Conservation (phyloP, 2,797 vertebrate species). For the Brachyalestes nurse region DNA sequence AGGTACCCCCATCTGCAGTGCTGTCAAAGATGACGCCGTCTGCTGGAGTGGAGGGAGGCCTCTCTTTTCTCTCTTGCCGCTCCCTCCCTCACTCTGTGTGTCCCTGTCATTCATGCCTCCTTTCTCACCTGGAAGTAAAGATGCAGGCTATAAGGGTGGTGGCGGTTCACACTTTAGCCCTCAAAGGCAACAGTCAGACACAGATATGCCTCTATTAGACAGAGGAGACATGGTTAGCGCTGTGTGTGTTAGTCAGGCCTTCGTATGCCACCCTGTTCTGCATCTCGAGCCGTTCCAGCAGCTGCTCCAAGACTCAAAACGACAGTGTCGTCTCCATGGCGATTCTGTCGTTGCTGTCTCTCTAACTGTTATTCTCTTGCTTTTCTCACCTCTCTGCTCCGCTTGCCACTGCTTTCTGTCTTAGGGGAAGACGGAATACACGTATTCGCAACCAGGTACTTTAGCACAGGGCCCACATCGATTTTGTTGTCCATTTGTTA, state of each 20-base stretch:
- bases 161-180: background rate
- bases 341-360: constrained; percentile 73
- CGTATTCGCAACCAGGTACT: constrained; percentile 98
- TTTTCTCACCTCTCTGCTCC: constrained; percentile 85
- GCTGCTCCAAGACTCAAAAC: constrained; percentile 61
- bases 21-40: constrained; percentile 71
- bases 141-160: constrained; percentile 58
- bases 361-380: constrained; percentile 83
- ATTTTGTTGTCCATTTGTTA: background rate
- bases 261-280: constrained; percentile 58
- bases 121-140: constrained; percentile 61
- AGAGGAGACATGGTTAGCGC: constrained; percentile 14
- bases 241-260: constrained; percentile 16
- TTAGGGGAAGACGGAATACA: constrained; percentile 99
- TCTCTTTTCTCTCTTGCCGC: constrained; percentile 64
- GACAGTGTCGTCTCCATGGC: constrained; percentile 53
- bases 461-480: constrained; percentile 44
- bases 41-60: constrained; percentile 76
- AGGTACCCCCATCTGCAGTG: constrained; percentile 82
- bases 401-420: constrained; percentile 87
- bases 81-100: constrained; percentile 59
- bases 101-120: constrained; percentile 64
- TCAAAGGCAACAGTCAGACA: background rate
- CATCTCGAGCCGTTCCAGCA: constrained; percentile 63
- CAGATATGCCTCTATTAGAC: background rate